Evolutionary conservation across 2,113 vertebrate genomes (phyloP).

Genomic region (Sciurus niger): DNA sequence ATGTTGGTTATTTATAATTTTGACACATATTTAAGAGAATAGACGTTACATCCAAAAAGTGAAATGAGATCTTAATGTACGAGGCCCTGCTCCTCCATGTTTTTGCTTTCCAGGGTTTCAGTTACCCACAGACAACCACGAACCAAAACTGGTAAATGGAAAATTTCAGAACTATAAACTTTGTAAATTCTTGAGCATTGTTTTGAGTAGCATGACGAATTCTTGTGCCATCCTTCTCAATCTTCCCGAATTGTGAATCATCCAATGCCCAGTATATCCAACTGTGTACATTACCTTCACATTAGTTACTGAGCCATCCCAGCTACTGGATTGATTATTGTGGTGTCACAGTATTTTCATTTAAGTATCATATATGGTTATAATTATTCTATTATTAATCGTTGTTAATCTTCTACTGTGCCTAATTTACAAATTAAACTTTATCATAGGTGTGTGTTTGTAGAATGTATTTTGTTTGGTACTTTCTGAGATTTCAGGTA

Average conservation of each 20-base stretch:
- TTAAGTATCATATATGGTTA: background rate
- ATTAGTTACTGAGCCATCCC: no score
- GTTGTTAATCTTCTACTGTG: background rate
- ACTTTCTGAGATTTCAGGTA: background rate
- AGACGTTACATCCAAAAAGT: background rate
- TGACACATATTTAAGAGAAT: background rate
- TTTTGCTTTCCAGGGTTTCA: background rate
- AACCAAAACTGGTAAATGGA: background rate
- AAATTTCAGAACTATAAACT: background rate
- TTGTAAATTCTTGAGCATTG: background rate
- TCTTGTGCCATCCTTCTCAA: no score
- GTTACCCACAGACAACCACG: background rate
- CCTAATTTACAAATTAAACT: background rate
- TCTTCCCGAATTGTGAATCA: background rate
- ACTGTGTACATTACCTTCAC: rapidly evolving
- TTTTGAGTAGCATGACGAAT: background rate
- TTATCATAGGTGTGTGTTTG: background rate
- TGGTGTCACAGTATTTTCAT: background rate
- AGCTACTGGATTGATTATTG: no score
- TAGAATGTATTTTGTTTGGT: background rate
- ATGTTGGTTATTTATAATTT: background rate
- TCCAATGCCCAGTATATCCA: background rate
- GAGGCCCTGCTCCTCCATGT: rapidly evolving
- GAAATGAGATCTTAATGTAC: background rate
- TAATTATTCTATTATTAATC: background rate